Conservation (phyloP, 2,797 vertebrate species). For the Lepus oiostolus region DNA sequence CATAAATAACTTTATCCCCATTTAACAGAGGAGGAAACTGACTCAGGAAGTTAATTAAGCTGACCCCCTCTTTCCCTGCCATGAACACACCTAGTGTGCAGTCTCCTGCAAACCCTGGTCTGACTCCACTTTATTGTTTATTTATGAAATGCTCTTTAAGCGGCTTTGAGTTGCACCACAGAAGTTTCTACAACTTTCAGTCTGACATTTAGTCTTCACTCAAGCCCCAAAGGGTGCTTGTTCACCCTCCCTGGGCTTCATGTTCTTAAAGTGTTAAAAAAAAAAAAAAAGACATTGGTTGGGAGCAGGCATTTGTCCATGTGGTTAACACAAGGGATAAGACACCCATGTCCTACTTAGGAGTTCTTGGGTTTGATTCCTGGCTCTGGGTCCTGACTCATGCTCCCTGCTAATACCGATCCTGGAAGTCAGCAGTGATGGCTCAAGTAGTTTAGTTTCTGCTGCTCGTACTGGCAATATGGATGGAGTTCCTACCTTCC, state of each 20-base stretch:
- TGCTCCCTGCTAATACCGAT: no score
- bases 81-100: not conserved
- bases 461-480: no score
- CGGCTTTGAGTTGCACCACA: not conserved
- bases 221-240: not conserved
- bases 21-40: not conserved
- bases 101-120: not conserved
- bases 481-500: no score
- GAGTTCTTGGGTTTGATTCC: no score
- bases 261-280: not conserved
- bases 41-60: not conserved
- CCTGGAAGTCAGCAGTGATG: no score
- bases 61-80: not conserved
- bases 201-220: not conserved
- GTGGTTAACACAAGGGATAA: no score
- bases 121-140: not conserved
- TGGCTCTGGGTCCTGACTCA: no score
- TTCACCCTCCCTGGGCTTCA: not conserved
- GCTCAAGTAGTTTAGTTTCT: no score
- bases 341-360: no score
- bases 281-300: no score
- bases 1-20: not conserved
- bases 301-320: no score
- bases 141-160: not conserved
- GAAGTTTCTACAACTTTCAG: not conserved